Percentiles rank a stretch among this genome's conserved stretches.
These are phyloP conservation scores for Sturnira hondurensis DNA, from an alignment of 2,113 vertebrate genomes.

Conservation along the genomic window DNA sequence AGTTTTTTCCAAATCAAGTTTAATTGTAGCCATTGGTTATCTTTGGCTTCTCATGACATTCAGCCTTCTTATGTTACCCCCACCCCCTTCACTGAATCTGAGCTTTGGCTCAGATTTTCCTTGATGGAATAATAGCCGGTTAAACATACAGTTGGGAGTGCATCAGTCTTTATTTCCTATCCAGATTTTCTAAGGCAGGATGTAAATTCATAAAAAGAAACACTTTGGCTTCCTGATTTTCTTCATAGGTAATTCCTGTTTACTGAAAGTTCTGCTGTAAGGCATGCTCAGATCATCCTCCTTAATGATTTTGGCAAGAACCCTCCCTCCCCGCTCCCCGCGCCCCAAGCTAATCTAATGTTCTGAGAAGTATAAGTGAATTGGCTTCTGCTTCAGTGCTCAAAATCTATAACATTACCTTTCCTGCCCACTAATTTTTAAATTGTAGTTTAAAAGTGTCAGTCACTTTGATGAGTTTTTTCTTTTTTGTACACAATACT, in stretches of 20 bases:
- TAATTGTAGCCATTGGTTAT: conserved; percentile 38
- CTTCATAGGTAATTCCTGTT: conserved; percentile 74
- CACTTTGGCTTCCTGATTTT: conserved; percentile 74
- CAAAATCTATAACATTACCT: conserved; percentile 44
- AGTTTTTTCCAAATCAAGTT: neutral
- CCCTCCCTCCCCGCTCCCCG: neutral
- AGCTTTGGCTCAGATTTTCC: conserved; percentile 64
- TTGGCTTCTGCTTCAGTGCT: conserved; percentile 1
- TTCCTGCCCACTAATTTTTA: conserved; percentile 12
- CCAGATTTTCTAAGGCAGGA: conserved; percentile 71
- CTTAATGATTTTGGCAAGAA: conserved; percentile 58
- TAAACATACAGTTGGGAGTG: conserved; percentile 19
- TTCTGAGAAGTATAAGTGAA: conserved; percentile 44
- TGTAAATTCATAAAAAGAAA: conserved; percentile 75
- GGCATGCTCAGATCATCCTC: conserved; percentile 36
- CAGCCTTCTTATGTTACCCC: neutral
- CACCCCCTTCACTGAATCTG: neutral
- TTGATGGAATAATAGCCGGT: conserved; percentile 45
- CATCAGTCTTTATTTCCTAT: conserved; percentile 68
- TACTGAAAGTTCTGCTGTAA: conserved; percentile 63
- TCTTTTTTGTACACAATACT: neutral
- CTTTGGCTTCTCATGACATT: conserved; percentile 27
- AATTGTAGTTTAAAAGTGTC: neutral
- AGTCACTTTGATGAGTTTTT: neutral
- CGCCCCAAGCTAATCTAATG: neutral